These are phyloP conservation scores for Diogma glabrata DNA, from an alignment of 2,888 invertebrate species.

Conservation along the genomic window DNA sequence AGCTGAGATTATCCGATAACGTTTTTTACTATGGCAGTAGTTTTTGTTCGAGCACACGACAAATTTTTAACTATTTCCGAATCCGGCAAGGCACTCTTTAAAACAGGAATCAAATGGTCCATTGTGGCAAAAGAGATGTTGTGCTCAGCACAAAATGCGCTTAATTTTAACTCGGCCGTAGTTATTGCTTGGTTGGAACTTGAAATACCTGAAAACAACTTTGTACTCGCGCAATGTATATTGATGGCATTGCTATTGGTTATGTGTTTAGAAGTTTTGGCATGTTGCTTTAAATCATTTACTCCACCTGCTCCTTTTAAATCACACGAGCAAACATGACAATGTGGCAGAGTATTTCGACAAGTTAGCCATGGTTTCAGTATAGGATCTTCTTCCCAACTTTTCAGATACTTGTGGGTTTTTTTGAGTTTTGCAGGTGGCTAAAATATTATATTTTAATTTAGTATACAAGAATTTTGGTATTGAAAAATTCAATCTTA, in stretches of 20 bases:
- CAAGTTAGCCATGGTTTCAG: background rate
- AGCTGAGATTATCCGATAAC: background rate
- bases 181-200: background rate
- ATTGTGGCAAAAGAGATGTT: background rate
- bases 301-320: background rate
- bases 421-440: background rate
- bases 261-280: background rate
- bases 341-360: background rate
- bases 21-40: background rate
- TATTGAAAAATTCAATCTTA: too few species aligned
- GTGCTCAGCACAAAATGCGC: background rate
- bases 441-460: background rate
- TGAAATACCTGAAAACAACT: background rate
- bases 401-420: background rate
- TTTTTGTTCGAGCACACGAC: background rate
- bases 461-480: too few species aligned
- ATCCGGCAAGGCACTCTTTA: background rate
- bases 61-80: background rate
- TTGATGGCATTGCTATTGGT: background rate
- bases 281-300: background rate
- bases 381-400: background rate
- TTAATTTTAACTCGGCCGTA: background rate
- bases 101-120: background rate
- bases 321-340: background rate
- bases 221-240: background rate